Evolutionary conservation across 2,113 vertebrate genomes (phyloP), one percentile per base, ranked within the genome.

Genomic region (Suncus etruscus): DNA sequence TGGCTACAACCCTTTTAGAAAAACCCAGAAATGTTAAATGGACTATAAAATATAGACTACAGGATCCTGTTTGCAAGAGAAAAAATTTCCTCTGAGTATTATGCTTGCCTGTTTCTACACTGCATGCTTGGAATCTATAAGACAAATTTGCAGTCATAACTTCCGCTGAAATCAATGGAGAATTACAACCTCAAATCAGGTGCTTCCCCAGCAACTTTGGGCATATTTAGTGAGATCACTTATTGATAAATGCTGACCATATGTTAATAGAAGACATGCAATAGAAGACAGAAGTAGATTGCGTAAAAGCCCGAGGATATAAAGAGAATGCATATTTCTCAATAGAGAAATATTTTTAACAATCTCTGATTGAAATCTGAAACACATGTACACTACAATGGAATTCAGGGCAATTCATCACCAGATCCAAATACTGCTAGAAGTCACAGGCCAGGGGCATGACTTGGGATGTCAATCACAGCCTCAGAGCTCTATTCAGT

Each of bases 1-100:
- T 0, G 24, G 90, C 61, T n/a, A 81, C 78, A 61, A 70, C 54
- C 75, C n/a, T 83, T 80, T 39, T 18, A 79, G 66, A 88, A 83
- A 70, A 86, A 92, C 86, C 90, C 74, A 91, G 70, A 91, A 87
- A 87, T 72, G 47, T 90, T 90, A 91, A 95, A 84, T 82, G 90
- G 81, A 39, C 90, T 93, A 75, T 79, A 89, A 93, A 92, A 73
- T 82, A 90, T 18, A 78, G 50, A 61, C 0, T 0, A 90, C 88
- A 92, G 31, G 31, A 14, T 90, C 84, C 8, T 1, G 32, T 25
- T 27, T 63, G 51, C 77, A 82, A 88, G 81, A 84, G n/a, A 86
- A 94, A 96, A 68, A 18, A 94, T 91, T 92, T 91, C 51, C 31
- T 47, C 75, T 70, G 83, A 90, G 32, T 12, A 83, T 86, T 2